These are phyloP conservation scores for Ispidina picta DNA, from an alignment of 2,797 vertebrate species.

Conservation along the genomic window DNA sequence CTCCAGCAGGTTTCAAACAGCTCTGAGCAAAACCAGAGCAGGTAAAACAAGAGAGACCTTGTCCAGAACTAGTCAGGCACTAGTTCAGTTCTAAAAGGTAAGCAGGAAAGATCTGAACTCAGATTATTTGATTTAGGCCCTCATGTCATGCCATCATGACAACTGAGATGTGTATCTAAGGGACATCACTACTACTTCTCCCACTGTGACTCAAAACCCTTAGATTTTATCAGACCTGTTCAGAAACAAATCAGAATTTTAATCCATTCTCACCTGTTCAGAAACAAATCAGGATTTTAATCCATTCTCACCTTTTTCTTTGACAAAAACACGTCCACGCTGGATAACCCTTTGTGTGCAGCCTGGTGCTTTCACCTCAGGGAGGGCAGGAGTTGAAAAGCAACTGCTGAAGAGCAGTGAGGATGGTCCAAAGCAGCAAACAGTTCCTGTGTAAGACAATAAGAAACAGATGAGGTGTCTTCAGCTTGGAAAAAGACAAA, in stretches of 20 bases:
- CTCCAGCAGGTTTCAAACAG: background rate
- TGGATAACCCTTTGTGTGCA: background rate
- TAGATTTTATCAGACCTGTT: background rate
- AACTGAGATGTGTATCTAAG: background rate
- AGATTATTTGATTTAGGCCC: background rate
- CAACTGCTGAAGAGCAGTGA: background rate
- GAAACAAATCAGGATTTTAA: slow-evolving; percentile 14
- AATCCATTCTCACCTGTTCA: background rate
- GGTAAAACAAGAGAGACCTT: background rate
- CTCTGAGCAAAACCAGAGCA: background rate
- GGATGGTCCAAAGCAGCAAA: background rate
- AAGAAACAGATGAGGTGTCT: background rate
- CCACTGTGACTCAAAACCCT: background rate
- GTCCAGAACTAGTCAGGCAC: background rate
- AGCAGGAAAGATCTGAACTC: background rate
- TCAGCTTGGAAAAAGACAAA: slow-evolving; percentile 9
- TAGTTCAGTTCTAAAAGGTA: background rate
- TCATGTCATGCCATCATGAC: background rate
- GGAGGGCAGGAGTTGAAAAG: background rate
- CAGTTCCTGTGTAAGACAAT: background rate
- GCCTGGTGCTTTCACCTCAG: background rate
- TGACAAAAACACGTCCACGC: background rate
- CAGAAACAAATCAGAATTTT: slow-evolving; percentile 15
- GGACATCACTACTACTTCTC: background rate
- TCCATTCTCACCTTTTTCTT: background rate